Evolutionary conservation across 2,113 vertebrate species (phyloP).

Genomic region (Corvus hawaiiensis): DNA sequence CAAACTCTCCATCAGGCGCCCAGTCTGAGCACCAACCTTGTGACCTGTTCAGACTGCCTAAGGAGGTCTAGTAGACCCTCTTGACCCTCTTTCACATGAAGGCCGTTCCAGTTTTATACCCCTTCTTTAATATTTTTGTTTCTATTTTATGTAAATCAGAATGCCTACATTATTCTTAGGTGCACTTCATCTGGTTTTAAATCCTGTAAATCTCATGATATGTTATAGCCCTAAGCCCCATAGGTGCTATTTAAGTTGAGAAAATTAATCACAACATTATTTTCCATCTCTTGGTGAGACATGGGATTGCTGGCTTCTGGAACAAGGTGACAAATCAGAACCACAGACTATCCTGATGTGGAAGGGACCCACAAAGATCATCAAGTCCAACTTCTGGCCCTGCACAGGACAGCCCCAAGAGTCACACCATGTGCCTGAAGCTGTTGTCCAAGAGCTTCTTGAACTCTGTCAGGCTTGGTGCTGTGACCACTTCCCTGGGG

Average conservation of each 20-base stretch:
- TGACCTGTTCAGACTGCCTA: neutral
- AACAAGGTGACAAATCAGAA: neutral
- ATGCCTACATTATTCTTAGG: neutral
- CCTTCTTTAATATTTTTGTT: neutral
- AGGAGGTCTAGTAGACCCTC: neutral
- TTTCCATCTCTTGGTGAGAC: neutral
- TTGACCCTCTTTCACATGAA: neutral
- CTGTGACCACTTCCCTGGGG: neutral
- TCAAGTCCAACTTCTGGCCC: rapidly evolving
- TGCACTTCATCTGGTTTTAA: neutral
- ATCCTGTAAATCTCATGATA: neutral
- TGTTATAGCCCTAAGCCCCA: neutral
- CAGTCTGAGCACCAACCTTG: neutral
- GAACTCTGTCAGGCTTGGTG: neutral
- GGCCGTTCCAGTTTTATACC: neutral
- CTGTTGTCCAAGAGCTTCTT: neutral
- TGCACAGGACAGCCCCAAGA: neutral
- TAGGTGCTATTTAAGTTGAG: neutral
- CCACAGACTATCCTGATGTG: neutral
- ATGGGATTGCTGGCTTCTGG: neutral
- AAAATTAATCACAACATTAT: neutral
- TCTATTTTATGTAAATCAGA: neutral
- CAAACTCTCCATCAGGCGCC: neutral
- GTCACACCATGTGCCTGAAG: neutral
- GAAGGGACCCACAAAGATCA: neutral